Base-by-base conservation (phyloP, 2,888 invertebrate species). In the Cetonia aurata region DNA sequence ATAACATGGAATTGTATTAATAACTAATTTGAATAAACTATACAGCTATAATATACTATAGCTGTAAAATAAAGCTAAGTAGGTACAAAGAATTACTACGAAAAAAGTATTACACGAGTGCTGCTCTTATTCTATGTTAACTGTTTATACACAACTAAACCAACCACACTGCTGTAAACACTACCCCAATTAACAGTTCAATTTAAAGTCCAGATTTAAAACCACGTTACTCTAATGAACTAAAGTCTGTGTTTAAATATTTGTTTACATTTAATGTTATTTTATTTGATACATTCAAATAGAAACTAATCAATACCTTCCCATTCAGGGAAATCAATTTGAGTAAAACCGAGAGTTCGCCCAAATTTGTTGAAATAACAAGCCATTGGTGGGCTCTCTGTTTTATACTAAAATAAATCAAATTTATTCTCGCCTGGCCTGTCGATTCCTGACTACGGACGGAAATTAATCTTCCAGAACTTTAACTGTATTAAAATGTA, bases 161-260 rank as follows among this genome's bases (percentile, higher is more conserved):
- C 10, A 12, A 60, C 60, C 60, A 25, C 60, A 46, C 25, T 60
- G 46, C 60, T 46, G 46, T 46, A 60, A 60, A 60, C 46, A 60
- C 46, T n/a, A 46, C 60, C 60, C 9, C 44, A 60, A 60, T 60
- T 60, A 60, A 60, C 46, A 44, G 25, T 8, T 6, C 46, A 44
- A 60, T 60, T 44, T 25, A 25, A 13, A 19, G 19, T 60, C 13
- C 31, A n/a, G 25, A 44, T 60, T 46, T 19, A 9, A 6, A 60
- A 60, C 25, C 17, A n/a, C 46, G 25, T 12, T 25, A 15, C 25
- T n/a, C 46, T 60, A 60, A 60, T 46, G 60, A 60, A 55, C n/a
- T 55, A 55, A 31, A 13, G 33, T 13, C 13, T n/a, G n/a, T 55
- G 33, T 55, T 55, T 37, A 55, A 33, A 33, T n/a, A 25, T 17